Percentiles rank a stretch among this genome's conserved stretches.
These are phyloP conservation scores for Aleiodes alternator DNA, from an alignment of 2,888 invertebrate genomes.

Conservation along the genomic window DNA sequence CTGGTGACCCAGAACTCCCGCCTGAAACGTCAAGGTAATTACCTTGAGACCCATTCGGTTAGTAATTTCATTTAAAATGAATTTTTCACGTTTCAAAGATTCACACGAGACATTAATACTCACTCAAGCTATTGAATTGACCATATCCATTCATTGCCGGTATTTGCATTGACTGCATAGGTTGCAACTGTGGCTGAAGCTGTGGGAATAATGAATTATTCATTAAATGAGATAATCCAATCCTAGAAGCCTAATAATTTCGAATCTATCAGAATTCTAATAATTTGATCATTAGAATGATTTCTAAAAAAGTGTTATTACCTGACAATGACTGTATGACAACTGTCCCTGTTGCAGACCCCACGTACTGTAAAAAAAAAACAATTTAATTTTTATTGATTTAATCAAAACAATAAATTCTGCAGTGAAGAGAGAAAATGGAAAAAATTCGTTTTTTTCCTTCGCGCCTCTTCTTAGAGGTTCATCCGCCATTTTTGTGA, in stretches of 20 bases:
- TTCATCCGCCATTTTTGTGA: background rate
- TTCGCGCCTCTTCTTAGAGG: background rate
- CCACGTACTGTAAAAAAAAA: conserved; percentile 68
- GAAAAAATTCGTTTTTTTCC: too few relatives aligned
- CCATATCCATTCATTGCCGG: conserved; percentile 75
- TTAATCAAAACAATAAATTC: background rate
- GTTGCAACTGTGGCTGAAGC: conserved; percentile 73
- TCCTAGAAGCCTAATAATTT: too few relatives aligned
- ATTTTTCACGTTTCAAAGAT: conserved; percentile 5
- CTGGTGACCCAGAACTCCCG: conserved; percentile 62
- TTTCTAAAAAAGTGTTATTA: conserved; percentile 48
- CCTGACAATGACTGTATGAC: conserved; percentile 74
- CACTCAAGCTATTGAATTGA: conserved; percentile 74
- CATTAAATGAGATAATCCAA: background rate
- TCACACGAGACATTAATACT: conserved; percentile 59
- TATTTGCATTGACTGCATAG: conserved; percentile 75
- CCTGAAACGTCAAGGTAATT: conserved; percentile 74
- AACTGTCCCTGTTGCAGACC: conserved; percentile 72
- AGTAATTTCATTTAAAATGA: conserved; percentile 56
- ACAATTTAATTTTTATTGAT: conserved; percentile 16
- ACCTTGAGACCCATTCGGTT: conserved; percentile 70
- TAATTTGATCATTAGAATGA: too few relatives aligned
- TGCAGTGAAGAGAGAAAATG: background rate
- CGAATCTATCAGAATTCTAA: too few relatives aligned
- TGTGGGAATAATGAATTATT: conserved; percentile 51